These are phyloP conservation scores for Sebastes dallii DNA, from an alignment of 2,797 vertebrate species.

Conservation along the genomic window DNA sequence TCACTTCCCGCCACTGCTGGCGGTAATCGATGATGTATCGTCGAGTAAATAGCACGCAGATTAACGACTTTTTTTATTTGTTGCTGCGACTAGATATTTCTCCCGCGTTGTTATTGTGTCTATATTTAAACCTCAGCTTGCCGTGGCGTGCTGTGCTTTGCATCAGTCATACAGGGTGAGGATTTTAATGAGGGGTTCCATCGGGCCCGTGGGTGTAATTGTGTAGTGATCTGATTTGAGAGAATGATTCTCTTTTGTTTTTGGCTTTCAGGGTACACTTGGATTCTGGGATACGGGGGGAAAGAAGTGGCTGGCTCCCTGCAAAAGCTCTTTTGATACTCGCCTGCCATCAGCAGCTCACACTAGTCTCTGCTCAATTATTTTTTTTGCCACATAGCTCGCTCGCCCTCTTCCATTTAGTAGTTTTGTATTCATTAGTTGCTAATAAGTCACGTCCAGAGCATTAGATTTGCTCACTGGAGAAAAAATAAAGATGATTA, in stretches of 20 bases:
- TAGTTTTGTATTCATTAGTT: slow-evolving; percentile 24
- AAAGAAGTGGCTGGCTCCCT: slow-evolving; percentile 10
- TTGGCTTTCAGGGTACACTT: slow-evolving; percentile 30
- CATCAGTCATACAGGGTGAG: slow-evolving; percentile 33
- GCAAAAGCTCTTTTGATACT: slow-evolving; percentile 13
- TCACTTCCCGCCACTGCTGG: neutral
- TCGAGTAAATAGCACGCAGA: neutral
- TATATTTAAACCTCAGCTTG: slow-evolving; percentile 46
- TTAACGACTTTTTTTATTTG: neutral
- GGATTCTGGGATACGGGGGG: neutral
- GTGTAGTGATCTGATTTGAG: slow-evolving; percentile 62
- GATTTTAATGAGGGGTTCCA: slow-evolving; percentile 63
- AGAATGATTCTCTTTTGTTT: slow-evolving; percentile 46
- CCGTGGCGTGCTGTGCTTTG: slow-evolving; percentile 2
- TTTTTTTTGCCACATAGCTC: neutral
- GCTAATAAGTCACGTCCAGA: slow-evolving; percentile 13
- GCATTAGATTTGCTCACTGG: slow-evolving; percentile 5
- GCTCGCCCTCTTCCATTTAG: neutral
- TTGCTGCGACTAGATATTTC: slow-evolving; percentile 3
- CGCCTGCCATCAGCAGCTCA: slow-evolving; percentile 8
- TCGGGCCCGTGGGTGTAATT: slow-evolving; percentile 51
- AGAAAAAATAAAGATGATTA: neutral
- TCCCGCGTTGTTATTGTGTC: slow-evolving; percentile 13
- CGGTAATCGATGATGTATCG: neutral
- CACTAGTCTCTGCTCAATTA: slow-evolving; percentile 1